Conservation (phyloP, 2,888 invertebrate species). For the Cephus spinipes region DNA sequence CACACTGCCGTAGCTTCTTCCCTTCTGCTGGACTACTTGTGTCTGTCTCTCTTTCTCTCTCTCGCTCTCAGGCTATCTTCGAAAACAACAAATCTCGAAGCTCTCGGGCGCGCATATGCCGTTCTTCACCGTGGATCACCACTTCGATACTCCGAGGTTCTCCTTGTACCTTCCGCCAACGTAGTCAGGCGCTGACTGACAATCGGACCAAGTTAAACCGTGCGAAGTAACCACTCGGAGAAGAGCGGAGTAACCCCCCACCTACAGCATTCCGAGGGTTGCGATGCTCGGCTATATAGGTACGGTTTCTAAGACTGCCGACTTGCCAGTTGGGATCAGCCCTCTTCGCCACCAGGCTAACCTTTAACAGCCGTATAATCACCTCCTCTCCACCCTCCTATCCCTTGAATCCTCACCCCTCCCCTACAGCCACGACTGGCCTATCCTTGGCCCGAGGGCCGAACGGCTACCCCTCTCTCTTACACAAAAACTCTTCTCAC, state of each 20-base stretch:
- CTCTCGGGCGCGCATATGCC: background rate
- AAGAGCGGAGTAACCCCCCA: background rate
- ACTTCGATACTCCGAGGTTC: background rate
- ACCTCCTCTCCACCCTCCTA: slow-evolving; percentile 12
- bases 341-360: slow-evolving; percentile 24
- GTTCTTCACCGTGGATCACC: background rate
- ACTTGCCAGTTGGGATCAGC: background rate
- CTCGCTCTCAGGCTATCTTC: background rate
- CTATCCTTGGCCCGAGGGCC: background rate
- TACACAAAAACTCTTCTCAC: background rate
- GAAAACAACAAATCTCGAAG: background rate
- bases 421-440: background rate
- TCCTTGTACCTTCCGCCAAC: slow-evolving; percentile 34
- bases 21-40: slow-evolving; percentile 4
- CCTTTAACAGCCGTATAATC: slow-evolving; percentile 43
- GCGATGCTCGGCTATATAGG: background rate
- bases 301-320: slow-evolving; percentile 1
- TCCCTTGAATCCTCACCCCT: background rate
- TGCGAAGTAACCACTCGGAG: slow-evolving; percentile 46
- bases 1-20: slow-evolving; percentile 41
- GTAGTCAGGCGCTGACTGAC: slow-evolving; percentile 55
- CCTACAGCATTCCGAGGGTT: background rate
- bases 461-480: background rate
- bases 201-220: slow-evolving; percentile 55
- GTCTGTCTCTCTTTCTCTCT: background rate